These are phyloP conservation scores for Lepidocyrtoides sp. DNA, from an alignment of 2,888 invertebrate species.

Conservation along the genomic window DNA sequence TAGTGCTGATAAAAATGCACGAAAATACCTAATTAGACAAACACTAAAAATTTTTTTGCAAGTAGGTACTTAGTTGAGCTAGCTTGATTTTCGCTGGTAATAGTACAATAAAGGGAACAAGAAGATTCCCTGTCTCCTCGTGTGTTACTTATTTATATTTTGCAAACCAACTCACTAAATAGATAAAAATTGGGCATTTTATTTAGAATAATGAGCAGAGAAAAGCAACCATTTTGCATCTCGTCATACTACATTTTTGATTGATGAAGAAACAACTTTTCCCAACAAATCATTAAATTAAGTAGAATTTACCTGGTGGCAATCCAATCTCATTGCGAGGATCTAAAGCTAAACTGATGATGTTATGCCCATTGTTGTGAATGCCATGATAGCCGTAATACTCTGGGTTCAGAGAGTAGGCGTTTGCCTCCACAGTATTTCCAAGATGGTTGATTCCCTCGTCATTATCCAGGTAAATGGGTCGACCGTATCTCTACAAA, in stretches of 20 bases:
- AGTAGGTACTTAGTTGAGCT: neutral
- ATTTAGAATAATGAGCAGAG: neutral
- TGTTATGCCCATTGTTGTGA: conserved; percentile 92
- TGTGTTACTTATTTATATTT: conserved; percentile 22
- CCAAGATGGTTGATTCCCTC: conserved; percentile 93
- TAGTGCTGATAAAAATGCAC: conserved; percentile 35
- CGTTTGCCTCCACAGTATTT: conserved; percentile 92
- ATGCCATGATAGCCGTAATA: conserved; percentile 89
- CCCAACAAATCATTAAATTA: neutral
- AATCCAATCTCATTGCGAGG: conserved; percentile 70
- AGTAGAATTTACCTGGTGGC: conserved; percentile 67
- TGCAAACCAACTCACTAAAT: conserved; percentile 57
- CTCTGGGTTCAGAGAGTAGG: conserved; percentile 75
- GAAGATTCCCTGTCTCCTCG: conserved; percentile 4
- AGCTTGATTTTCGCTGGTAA: neutral
- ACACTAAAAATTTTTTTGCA: neutral
- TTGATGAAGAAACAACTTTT: neutral
- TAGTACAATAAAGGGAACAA: neutral
- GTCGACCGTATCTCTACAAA: conserved; percentile 61
- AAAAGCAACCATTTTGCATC: neutral
- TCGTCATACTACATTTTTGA: no score
- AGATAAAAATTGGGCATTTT: no score
- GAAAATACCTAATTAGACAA: conserved; percentile 19
- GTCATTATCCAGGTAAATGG: conserved; percentile 87
- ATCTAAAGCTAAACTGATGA: conserved; percentile 93